Conservation (phyloP, 2,797 vertebrate genomes). For the Balearica regulorum region DNA sequence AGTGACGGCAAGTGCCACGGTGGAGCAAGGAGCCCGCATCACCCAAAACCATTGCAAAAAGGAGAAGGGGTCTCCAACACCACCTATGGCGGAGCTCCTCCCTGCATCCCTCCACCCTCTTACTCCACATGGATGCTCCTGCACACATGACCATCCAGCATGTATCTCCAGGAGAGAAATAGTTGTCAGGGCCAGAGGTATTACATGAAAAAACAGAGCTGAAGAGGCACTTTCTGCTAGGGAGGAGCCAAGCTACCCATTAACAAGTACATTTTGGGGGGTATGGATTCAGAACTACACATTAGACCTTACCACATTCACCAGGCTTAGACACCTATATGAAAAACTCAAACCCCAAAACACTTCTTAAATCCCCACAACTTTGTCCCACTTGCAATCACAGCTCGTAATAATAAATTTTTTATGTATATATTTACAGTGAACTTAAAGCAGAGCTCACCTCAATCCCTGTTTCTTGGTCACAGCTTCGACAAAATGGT, state of each 20-base stretch:
- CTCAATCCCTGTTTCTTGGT: neutral
- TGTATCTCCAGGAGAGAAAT: neutral
- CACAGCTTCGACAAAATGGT: neutral
- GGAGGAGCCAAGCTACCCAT: neutral
- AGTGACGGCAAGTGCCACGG: neutral
- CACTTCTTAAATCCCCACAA: neutral
- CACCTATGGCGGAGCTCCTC: neutral
- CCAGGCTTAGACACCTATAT: neutral
- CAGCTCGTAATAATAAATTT: neutral
- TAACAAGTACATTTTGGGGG: neutral
- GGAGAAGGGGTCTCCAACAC: neutral
- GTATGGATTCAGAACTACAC: neutral
- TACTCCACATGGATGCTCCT: neutral
- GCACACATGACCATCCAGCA: neutral
- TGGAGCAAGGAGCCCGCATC: neutral
- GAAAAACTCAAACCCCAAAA: neutral
- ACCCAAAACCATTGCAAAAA: neutral
- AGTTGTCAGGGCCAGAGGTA: neutral
- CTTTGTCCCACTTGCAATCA: neutral
- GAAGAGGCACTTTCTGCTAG: neutral
- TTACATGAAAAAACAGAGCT: neutral
- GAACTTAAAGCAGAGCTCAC: neutral
- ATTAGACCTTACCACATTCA: neutral
- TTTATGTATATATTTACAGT: neutral
- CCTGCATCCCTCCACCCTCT: accelerated